These are phyloP conservation scores for Buathra laborator DNA, from an alignment of 2,888 invertebrate genomes.

Conservation along the genomic window DNA sequence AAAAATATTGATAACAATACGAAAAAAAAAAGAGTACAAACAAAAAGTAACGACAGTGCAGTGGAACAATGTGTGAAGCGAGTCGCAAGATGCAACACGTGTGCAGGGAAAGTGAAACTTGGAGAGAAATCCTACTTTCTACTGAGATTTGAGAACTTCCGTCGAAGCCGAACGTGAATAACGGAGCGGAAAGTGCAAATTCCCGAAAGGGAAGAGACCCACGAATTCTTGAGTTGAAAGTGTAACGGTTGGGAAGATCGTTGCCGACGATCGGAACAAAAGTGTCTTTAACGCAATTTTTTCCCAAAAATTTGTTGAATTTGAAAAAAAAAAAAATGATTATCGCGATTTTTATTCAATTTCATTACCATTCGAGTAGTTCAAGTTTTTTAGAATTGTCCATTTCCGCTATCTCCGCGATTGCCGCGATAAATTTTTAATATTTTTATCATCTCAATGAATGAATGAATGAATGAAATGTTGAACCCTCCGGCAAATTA, in stretches of 20 bases:
- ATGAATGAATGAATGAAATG: background rate
- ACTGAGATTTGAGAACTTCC: background rate
- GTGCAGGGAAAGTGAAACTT: slow-evolving; percentile 35
- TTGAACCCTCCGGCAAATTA: background rate
- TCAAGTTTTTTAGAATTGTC: background rate
- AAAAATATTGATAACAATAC: background rate
- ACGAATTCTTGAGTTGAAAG: slow-evolving; percentile 70
- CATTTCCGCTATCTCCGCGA: background rate
- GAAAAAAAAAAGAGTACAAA: background rate
- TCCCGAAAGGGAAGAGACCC: slow-evolving; percentile 25
- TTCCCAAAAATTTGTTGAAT: background rate
- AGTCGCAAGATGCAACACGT: background rate
- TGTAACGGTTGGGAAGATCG: slow-evolving; percentile 58
- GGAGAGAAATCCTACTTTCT: slow-evolving; percentile 21
- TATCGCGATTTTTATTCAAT: background rate
- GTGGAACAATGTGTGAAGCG: background rate
- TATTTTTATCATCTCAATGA: slow-evolving; percentile 3
- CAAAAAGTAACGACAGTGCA: background rate
- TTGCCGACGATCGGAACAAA: background rate
- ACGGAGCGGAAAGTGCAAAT: slow-evolving; percentile 69
- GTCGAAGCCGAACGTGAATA: slow-evolving; percentile 64
- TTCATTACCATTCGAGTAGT: background rate
- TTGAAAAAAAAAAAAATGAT: too few relatives aligned
- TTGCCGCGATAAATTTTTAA: background rate
- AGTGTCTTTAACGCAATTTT: background rate